Evolutionary conservation across 2,113 vertebrate genomes (phyloP), one percentile per base, ranked within the genome.

Genomic region (Otus sunia): DNA sequence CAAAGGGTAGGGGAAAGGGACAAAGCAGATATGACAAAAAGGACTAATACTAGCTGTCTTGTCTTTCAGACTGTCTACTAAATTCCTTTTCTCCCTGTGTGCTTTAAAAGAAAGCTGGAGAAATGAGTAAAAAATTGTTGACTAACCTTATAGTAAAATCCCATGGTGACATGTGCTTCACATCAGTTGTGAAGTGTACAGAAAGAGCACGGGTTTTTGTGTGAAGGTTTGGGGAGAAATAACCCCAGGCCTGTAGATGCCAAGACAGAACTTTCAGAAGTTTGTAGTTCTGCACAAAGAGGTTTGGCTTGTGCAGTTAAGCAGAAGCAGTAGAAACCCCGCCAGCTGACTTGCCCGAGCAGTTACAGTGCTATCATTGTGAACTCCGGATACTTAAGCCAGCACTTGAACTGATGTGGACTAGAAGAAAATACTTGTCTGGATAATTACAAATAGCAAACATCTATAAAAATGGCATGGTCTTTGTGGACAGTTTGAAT

Each of bases 11-110:
- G 91, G n/a, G 58, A 78, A 89, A 88, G 64, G 66, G 50, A 82
- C 52, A 75, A 80, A 67, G 50, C 78, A 85, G 76, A 89, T 97
- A 81, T 74, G 89, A 92, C 68, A 74, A 90, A 94, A 86, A 53
- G 39, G 18, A 23, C n/a, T 96, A 86, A 93, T 94, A 91, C 68
- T 94, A 63, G 67, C 66, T 81, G 32, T 87, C 87, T 96, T 83
- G 26, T 79, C 56, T 96, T 87, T 94, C 60, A 87, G 62, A 36
- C 67, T 77, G 34, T 59, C 30, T 66, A 60, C 88, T 88, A 92
- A 82, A 77, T 80, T 81, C 92, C 8, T 96, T 95, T 88, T 72
- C 77, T 88, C 29, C 59, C 59, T 82, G 3, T 50, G 22, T 74
- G 26, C 32, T 86, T 79, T 73, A 86, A 87, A 83, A 39, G 37